Percentiles rank a stretch among this genome's conserved stretches.
Evolutionary conservation across 2,888 invertebrate species (phyloP).

Genomic region (Coenonympha glycerion): DNA sequence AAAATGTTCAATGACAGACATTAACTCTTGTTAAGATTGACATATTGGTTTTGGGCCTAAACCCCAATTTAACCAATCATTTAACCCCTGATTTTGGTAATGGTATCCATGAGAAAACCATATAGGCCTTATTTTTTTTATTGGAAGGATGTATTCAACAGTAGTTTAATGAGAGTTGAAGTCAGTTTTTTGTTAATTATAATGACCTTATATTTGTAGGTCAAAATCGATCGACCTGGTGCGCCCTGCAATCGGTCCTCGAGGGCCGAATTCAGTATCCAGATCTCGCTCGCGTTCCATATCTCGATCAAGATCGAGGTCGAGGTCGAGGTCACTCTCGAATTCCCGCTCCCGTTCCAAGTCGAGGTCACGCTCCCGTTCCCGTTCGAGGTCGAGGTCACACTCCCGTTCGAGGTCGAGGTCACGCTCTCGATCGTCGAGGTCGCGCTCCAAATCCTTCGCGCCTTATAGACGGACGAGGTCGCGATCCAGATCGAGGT

Average conservation of each 20-base stretch:
- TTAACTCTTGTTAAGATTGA: too few relatives aligned
- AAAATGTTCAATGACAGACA: too few relatives aligned
- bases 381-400: constrained; percentile 36
- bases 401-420: constrained; percentile 38
- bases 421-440: constrained; percentile 46
- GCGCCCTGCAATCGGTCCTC: constrained; percentile 51
- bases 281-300: constrained; percentile 33
- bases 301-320: constrained; percentile 43
- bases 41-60: too few relatives aligned
- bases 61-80: too few relatives aligned
- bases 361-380: constrained; percentile 50
- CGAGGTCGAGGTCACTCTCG: constrained; percentile 37
- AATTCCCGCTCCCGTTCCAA: constrained; percentile 39
- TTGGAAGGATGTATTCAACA: too few relatives aligned
- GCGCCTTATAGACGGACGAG: constrained; percentile 49
- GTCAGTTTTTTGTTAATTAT: too few relatives aligned
- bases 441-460: constrained; percentile 50
- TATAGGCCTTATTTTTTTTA: too few relatives aligned
- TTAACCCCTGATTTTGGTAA: too few relatives aligned
- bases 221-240: constrained; percentile 36
- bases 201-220: constrained; percentile 29
- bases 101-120: too few relatives aligned
- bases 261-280: constrained; percentile 34
- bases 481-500: constrained; percentile 32
- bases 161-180: too few relatives aligned